phyloP scores from a whole-genome alignment of 2,797 vertebrate species.

The Acanthopagrus latus region DNA sequence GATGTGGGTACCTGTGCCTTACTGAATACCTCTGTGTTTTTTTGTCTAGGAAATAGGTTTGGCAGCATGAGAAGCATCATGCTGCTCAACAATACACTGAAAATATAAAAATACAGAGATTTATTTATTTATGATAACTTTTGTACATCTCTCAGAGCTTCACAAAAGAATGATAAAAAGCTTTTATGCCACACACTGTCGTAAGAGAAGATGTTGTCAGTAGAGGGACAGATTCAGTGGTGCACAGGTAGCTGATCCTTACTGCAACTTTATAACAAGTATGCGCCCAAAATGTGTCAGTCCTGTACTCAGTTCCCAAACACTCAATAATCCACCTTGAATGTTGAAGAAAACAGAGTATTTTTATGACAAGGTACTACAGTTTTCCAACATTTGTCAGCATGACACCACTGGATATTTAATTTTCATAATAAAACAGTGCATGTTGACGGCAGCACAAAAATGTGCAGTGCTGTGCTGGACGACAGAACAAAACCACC shows the following conservation, averaged over 20 bases:
- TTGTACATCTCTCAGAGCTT: not conserved
- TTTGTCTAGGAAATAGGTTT: slow-evolving; percentile 12
- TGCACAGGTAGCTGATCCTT: not conserved
- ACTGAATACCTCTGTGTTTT: not conserved
- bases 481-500: too few species aligned
- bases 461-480: too few species aligned
- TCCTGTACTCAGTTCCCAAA: not conserved
- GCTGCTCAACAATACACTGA: not conserved
- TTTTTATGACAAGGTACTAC: too few species aligned
- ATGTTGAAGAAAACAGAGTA: too few species aligned
- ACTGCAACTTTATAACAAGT: not conserved
- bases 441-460: too few species aligned
- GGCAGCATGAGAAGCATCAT: not conserved
- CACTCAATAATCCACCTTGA: too few species aligned
- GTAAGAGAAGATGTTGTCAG: not conserved
- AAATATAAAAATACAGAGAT: not conserved
- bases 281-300: too few species aligned
- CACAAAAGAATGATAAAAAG: not conserved
- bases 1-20: not conserved
- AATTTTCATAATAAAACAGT: too few species aligned
- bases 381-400: too few species aligned
- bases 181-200: not conserved
- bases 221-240: not conserved
- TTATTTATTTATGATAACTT: not conserved
- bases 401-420: too few species aligned